Percentiles rank a stretch among this genome's conserved stretches.
Evolutionary conservation across 2,888 invertebrate species (phyloP).

Genomic region (Colletes collaris): DNA sequence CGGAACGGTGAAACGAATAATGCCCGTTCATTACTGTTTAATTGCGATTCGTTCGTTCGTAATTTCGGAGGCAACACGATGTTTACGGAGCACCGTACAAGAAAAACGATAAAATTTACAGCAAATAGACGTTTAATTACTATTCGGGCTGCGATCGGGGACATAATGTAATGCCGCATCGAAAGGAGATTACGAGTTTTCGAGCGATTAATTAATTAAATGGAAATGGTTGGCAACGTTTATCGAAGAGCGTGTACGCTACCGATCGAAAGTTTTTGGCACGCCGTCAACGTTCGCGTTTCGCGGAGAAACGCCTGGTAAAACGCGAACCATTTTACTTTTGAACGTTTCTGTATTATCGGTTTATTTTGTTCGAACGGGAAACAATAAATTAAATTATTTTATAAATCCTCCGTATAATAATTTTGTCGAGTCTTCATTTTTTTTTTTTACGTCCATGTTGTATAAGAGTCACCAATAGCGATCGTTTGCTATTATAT

Average conservation of each 20-base stretch:
- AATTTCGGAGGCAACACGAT: conserved; percentile 13
- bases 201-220: conserved; percentile 61
- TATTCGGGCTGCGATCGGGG: conserved; percentile 11
- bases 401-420: too few relatives aligned
- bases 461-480: too few relatives aligned
- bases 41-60: background rate
- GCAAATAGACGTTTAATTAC: conserved; percentile 40
- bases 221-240: conserved; percentile 36
- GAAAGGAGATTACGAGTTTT: conserved; percentile 55
- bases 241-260: conserved; percentile 16
- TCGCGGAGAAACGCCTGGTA: too few relatives aligned
- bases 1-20: background rate
- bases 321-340: too few relatives aligned
- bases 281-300: background rate
- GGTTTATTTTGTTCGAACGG: too few relatives aligned
- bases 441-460: too few relatives aligned
- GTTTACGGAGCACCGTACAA: conserved; percentile 9
- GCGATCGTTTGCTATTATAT: too few relatives aligned
- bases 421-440: too few relatives aligned
- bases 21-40: background rate
- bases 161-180: conserved; percentile 54
- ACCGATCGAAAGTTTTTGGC: conserved; percentile 10
- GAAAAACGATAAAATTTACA: conserved; percentile 21
- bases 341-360: too few relatives aligned
- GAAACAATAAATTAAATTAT: too few relatives aligned